Percentiles rank a stretch among this genome's conserved stretches.
These are phyloP conservation scores for Tyrannus savana DNA, from an alignment of 2,113 vertebrate genomes.

Conservation along the genomic window DNA sequence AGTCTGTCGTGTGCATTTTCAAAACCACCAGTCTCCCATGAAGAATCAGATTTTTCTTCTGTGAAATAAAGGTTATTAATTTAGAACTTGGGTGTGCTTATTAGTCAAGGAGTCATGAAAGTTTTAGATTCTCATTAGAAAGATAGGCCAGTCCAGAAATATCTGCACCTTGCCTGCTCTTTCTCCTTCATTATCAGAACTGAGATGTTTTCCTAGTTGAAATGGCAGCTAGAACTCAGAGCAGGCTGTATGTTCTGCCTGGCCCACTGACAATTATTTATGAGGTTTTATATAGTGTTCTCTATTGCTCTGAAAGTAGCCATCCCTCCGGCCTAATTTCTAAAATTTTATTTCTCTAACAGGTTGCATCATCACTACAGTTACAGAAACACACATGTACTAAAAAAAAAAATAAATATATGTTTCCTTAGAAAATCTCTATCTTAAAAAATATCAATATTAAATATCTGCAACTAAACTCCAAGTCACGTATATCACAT, in stretches of 20 bases:
- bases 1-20: neutral
- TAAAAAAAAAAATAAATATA: neutral
- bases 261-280: neutral
- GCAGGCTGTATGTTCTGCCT: neutral
- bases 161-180: neutral
- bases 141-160: neutral
- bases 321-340: neutral
- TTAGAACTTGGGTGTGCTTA: neutral
- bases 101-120: neutral
- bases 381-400: neutral
- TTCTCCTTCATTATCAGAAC: neutral
- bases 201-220: neutral
- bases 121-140: slow-evolving; percentile 14
- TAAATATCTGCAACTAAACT: neutral
- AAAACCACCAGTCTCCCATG: neutral
- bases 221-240: neutral
- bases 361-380: neutral
- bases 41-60: slow-evolving; percentile 4
- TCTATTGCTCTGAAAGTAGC: neutral
- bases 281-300: neutral
- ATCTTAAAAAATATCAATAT: neutral
- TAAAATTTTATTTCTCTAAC: neutral
- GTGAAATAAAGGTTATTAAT: neutral
- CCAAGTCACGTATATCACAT: neutral
- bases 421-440: neutral